phyloP scores from a whole-genome alignment of 2,888 invertebrate species.

The Phytoseiulus persimilis region DNA sequence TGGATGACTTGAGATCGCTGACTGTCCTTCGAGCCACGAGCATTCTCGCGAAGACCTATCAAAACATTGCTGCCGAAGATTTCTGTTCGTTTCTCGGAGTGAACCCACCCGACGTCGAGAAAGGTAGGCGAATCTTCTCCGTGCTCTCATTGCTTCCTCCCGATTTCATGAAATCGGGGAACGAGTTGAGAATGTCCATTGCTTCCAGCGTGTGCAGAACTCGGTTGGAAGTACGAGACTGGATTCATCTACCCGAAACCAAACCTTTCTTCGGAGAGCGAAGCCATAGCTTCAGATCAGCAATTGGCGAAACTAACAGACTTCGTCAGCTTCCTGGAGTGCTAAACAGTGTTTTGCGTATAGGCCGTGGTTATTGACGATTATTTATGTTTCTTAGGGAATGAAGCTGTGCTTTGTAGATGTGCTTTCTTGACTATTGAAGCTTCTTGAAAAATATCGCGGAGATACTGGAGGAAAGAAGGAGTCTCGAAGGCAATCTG shows the following conservation, averaged over 20 bases:
- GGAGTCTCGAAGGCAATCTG: no score
- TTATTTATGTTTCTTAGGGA: neutral
- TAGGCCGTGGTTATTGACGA: neutral
- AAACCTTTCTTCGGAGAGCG: neutral
- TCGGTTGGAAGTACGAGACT: neutral
- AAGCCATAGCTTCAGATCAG: neutral
- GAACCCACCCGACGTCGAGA: neutral
- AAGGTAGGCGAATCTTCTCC: neutral
- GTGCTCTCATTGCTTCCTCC: no score
- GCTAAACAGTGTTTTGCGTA: neutral
- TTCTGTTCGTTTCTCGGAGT: conserved; percentile 28
- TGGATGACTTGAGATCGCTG: conserved; percentile 16
- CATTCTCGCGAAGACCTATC: conserved; percentile 14
- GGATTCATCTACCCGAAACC: neutral
- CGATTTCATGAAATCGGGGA: no score
- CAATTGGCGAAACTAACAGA: conserved; percentile 26
- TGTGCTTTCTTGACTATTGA: no score
- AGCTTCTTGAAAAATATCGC: no score
- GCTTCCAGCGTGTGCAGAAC: conserved; percentile 21
- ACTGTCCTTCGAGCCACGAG: conserved; percentile 19
- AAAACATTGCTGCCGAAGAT: neutral
- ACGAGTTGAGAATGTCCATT: no score
- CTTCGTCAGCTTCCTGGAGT: conserved; percentile 20
- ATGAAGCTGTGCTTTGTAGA: neutral
- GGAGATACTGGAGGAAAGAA: no score